Base-by-base conservation (phyloP, 2,797 vertebrate genomes). In the Betta splendens region DNA sequence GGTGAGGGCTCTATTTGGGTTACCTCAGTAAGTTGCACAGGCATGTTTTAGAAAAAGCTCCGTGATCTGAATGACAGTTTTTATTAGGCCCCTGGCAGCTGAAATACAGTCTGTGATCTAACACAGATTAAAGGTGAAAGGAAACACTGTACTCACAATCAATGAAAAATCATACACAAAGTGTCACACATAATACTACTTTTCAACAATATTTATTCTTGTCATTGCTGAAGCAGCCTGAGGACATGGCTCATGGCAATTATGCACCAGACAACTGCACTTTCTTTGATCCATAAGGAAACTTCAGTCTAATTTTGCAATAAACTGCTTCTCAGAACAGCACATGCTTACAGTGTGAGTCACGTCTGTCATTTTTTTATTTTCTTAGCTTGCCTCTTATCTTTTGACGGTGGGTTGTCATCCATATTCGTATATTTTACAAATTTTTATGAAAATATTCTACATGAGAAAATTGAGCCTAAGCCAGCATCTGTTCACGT, bases 21-120 rank as follows among this genome's bases (percentile, higher is more conserved):
- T 69, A 39, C 21, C 75, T 15, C 40, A 75, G 81, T 66, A 68
- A 0, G 47, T 83, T 54, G 83, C 85, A 49, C 72, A 56, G 40
- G 76, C 84, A 56, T 87, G 84, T 43, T 69, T 57, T 58, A 80
- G 48, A 75, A 86, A 72, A 0, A 12, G 63, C 79, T 84, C 77
- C 73, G 81, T 35, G 80, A 72, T 77, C 25, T 13, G 33, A 52
- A 22, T 10, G 9, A 12, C n/a, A n/a, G 2, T 0, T 25, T 63
- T 71, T 64, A 53, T 49, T 47, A 23, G 23, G 13, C 28, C 13
- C 36, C 32, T 2, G 0, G 2, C 36, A 17, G 20, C 23, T 9
- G 13, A 3, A 13, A 23, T 15, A 20, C 12, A 36, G 29, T 18
- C 29, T 40, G 13, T 10, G 15, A 32, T 5, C 36, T 45, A 3